Evolutionary conservation across 2,797 vertebrate species (phyloP), one percentile per base, ranked within the genome.

Genomic region (Sebastes hubbsi): DNA sequence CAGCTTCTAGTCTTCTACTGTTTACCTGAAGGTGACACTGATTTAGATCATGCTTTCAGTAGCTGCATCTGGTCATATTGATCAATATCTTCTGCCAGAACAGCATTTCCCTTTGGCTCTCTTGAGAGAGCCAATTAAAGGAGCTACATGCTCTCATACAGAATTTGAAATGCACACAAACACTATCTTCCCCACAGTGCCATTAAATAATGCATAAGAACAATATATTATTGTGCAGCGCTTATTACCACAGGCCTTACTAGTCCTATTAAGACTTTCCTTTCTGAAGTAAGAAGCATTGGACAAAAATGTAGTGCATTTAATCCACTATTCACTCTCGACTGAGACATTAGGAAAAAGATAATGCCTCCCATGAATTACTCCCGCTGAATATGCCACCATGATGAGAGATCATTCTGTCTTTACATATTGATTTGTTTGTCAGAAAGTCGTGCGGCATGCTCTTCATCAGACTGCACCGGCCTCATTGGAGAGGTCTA

Each of bases 121-220:
- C 83, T 55, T 16, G 67, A 87, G 84, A 75, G 89, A 89, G 87
- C 91, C 91, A 94, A 94, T 92, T 92, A 94, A 89, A 87, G 77
- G 69, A 46, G 81, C 87, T 87, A 32, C 84, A 88, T 83, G 76
- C 86, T 85, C 88, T 92, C 77, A 85, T 85, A 74, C 77, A 79
- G 85, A 86, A 85, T 87, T 79, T 89, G 72, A 93, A 93, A 92
- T 87, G 91, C 84, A 81, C 81, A 76, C 78, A 88, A 92, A 91
- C 89, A 87, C 83, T 72, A 87, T 88, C 91, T 88, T 79, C 84
- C 87, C 82, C 75, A 89, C 86, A 84, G 84, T 79, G 22, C 72
- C 78, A 90, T 93, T 95, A 94, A 94, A 94, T 94, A 92, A 95
- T 94, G 91, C 91, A 95, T 91, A 85, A 87, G 82, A 83, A 89